Conservation (phyloP, 1,140 invertebrate genomes). For the Drosophila novamexicana region DNA sequence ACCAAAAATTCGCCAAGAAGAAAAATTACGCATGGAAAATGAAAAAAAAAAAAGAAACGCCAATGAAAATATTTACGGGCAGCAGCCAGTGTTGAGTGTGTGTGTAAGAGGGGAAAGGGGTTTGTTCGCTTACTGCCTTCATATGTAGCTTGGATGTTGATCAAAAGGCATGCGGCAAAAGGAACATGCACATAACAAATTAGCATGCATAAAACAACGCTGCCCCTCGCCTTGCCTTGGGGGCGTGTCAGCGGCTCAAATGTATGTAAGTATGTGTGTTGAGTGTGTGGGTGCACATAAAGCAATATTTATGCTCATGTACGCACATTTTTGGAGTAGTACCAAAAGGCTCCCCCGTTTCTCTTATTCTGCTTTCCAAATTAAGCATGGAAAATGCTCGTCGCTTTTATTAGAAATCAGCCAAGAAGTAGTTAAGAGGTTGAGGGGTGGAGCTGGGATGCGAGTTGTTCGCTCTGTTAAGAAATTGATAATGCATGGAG, state of each 20-base stretch:
- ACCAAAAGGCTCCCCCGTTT: background rate
- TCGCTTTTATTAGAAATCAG: conserved; percentile 69
- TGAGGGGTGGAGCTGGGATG: background rate
- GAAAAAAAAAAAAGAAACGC: conserved; percentile 53
- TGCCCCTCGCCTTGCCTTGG: background rate
- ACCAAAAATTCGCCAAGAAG: conserved; percentile 71
- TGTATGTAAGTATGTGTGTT: conserved; percentile 19
- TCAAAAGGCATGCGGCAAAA: conserved; percentile 59
- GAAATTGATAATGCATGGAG: conserved; percentile 21
- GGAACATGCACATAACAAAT: conserved; percentile 74
- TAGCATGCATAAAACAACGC: conserved; percentile 70
- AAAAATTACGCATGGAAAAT: conserved; percentile 76
- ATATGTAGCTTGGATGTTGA: conserved; percentile 47
- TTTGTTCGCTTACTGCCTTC: conserved; percentile 19
- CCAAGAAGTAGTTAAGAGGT: conserved; percentile 15
- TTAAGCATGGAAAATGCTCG: conserved; percentile 73
- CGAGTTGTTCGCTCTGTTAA: background rate
- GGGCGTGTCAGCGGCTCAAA: conserved; percentile 9
- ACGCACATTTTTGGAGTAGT: conserved; percentile 28
- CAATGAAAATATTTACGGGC: conserved; percentile 46
- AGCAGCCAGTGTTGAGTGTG: background rate
- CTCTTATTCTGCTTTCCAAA: conserved; percentile 29
- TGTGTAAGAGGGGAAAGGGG: background rate
- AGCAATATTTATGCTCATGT: conserved; percentile 73
- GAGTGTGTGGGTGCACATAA: conserved; percentile 54